A percentile compares a stretch with the other conserved stretches of the same genome.
Evolutionary conservation across 30 jellyfish, hydroid and myxozoan species (phyloP).

Genomic region (Catostylus mosaicus): DNA sequence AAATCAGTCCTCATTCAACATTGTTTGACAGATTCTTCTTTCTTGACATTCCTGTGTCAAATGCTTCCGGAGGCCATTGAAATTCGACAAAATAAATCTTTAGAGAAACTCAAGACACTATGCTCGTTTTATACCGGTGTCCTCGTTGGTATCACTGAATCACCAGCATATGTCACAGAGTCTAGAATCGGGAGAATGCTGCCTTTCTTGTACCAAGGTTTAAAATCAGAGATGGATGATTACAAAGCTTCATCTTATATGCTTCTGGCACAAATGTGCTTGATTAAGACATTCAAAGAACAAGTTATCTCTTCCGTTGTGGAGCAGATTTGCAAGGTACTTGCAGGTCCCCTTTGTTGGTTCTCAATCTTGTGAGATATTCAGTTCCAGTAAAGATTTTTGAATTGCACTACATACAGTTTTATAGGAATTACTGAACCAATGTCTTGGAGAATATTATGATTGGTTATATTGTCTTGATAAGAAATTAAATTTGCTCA

Average conservation of each 20-base stretch:
- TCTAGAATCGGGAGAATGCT: slow-evolving; percentile 54
- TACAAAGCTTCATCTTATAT: slow-evolving; percentile 70
- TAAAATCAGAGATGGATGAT: slow-evolving; percentile 67
- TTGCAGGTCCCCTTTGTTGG: neutral
- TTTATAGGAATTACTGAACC: neutral
- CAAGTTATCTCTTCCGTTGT: slow-evolving; percentile 46
- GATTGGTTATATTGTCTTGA: too few species aligned
- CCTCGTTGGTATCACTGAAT: slow-evolving; percentile 64
- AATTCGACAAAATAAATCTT: slow-evolving; percentile 14
- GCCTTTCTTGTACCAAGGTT: slow-evolving; percentile 70
- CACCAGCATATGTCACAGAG: slow-evolving; percentile 38
- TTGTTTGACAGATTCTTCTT: slow-evolving; percentile 50
- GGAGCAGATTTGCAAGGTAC: slow-evolving; percentile 75
- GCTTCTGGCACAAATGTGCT: slow-evolving; percentile 69
- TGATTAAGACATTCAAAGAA: slow-evolving; percentile 34
- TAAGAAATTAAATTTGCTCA: too few species aligned
- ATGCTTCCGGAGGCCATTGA: slow-evolving; percentile 69
- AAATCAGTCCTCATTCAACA: slow-evolving; percentile 69
- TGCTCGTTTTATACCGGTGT: slow-evolving; percentile 79
- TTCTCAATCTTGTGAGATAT: neutral
- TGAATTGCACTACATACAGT: neutral
- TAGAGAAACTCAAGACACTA: slow-evolving; percentile 48
- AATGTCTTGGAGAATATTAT: too few species aligned
- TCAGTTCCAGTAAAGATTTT: neutral
- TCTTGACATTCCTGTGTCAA: slow-evolving; percentile 65